Evolutionary conservation across 2,113 vertebrate genomes (phyloP), one percentile per base, ranked within the genome.

Genomic region (Rhombomys opimus): DNA sequence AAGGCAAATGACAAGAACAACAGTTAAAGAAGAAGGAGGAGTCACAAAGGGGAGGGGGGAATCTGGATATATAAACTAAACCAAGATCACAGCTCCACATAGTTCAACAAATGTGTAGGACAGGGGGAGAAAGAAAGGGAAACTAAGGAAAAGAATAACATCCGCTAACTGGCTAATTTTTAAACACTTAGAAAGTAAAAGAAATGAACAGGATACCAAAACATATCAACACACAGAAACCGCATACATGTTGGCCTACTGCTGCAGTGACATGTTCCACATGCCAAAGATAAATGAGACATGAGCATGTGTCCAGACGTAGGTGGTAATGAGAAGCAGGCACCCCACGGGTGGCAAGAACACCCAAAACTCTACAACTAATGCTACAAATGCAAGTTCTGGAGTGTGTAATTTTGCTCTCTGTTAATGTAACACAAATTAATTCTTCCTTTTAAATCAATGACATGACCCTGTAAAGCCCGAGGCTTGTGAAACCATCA

Each of bases 331-430:
- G 96, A 98, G 92, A 97, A 68, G 95, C 82, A 97, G 92, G 97
- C 80, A 93, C 94, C 73, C 97, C 90, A 93, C 0, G 4, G 95
- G 78, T 96, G 96, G 95, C 30, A 91, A 95, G 92, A 98, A 98
- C 98, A 98, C 98, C 98, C 97, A 93, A 96, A 97, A 97, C 93
- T 91, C 77, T 97, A 89, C 63, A 97, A 97, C 97, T 98, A 97
- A 96, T 97, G 75, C 97, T 65, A 97, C 96, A 98, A 95, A 95
- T 95, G 96, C 94, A 15, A 82, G 95, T 98, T 94, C 98, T 98
- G 98, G 98, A 98, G 98, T 98, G 98, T 98, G 95, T 90, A 97
- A 97, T 91, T 97, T 97, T 97, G 93, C 84, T 96, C 95, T 97
- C 97, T 97, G 96, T 93, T 97, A 97, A 97, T 65, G 93, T 95